Base-by-base conservation (phyloP, 2,888 invertebrate species). In the Eupithecia tripunctaria region DNA sequence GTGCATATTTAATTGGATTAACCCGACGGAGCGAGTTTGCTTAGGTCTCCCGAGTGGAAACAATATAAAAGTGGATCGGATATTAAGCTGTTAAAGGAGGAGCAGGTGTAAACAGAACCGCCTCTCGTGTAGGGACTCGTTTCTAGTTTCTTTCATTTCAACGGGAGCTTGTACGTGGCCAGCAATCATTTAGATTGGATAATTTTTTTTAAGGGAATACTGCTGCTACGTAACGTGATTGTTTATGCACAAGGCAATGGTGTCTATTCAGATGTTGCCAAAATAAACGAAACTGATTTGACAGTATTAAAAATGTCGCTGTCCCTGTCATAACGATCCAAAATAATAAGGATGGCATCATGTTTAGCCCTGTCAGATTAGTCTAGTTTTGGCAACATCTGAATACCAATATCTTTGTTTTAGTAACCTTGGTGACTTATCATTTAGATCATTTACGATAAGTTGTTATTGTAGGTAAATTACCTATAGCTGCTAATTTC, bases 51-150 rank as follows among this genome's bases (percentile, higher is more conserved):
- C 84, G 83, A 84, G 89, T 87, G 87, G 88, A 87, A 89, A 90
- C 89, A 89, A 90, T 88, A 91, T 90, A 91, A 90, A 90, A 88
- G 88, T 87, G 85, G 89, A 87, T 87, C 93, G 93, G 93, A 93
- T 93, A 93, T 93, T 93, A 90, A 90, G 84, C 82, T 82, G 88
- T 88, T n/a, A n/a, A 87, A 87, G 91, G 91, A 88, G 91, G 89
- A 89, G 84, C 89, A 89, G 90, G 90, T 88, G 91, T 89, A 91
- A 88, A 92, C 87, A 91, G 81, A 81, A 79, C 80, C 82, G 82
- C 82, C 81, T 73, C 86, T 83, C 85, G 85, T 85, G 82, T 82
- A 84, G 80, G 84, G 83, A 86, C 81, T 86, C 83, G 86, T 88
- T 86, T 86, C 84, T 86, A 87, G 86, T 89, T 89, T 87, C 88